Base-by-base conservation (phyloP, 2,888 invertebrate genomes). In the Smittia aterrima region DNA sequence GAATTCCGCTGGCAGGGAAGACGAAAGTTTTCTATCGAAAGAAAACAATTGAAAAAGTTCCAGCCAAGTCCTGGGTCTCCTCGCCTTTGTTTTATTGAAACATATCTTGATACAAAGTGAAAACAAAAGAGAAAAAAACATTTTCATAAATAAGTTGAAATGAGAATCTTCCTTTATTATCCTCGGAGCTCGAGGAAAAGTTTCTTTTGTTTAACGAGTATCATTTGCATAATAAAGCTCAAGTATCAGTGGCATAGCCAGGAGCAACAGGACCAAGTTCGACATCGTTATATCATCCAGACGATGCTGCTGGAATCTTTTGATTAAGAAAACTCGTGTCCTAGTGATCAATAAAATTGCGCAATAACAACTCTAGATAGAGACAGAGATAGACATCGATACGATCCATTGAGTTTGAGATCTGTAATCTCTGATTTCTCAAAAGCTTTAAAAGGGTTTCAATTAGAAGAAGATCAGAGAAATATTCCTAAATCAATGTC, bases 401-500 rank as follows among this genome's bases (percentile, higher is more conserved):
- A 32, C 32, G 9, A 32, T 6, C 32, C 32, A 32, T 32, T 32
- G 9, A 32, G 32, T 32, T 32, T 32, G 32, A 32, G 32, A 32
- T 3, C 32, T 6, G 32, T n/a, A 9, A 32, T 32, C 32, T 32
- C 32, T 9, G 9, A 9, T 32, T 32, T 32, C 32, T 32, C 9
- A 3, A 9, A 32, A 32, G 32, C 32, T 32, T 32, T 3, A 32
- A 32, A 32, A 9, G 32, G 9, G 3, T 32, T 32, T 6, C 9
- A 32, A 32, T 32, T 32, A 32, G 3, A 3, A 3, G 4, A 9
- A 32, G 32, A 32, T 32, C 9, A 9, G 32, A 32, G n/a, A 32
- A 32, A 32, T 32, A 54, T 86, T 92, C 92, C 80, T 93, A 94
- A 79, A 91, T 88, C 77, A 95, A 87, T 79, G 89, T 87, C 70